These are phyloP conservation scores for Dromaius novaehollandiae DNA, from an alignment of 2,113 vertebrate genomes.

Conservation along the genomic window DNA sequence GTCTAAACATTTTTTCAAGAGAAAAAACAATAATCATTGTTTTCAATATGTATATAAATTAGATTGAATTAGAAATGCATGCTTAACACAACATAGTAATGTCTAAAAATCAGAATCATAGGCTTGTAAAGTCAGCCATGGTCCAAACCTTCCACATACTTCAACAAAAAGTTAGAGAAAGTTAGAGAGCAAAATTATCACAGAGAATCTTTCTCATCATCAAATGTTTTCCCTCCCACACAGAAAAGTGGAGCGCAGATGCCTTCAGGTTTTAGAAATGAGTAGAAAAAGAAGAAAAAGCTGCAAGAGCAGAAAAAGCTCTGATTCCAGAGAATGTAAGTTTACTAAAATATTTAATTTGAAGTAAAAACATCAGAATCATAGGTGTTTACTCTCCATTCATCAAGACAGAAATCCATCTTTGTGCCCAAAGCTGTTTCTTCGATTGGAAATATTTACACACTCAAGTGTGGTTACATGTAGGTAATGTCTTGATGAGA, in stretches of 20 bases:
- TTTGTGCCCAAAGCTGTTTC: neutral
- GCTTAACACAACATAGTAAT: neutral
- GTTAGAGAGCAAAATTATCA: neutral
- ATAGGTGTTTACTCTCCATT: neutral
- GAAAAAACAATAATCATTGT: neutral
- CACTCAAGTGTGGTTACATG: neutral
- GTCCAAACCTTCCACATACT: neutral
- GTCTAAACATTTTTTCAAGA: neutral
- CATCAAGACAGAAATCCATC: neutral
- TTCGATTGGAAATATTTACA: neutral
- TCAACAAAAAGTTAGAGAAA: neutral
- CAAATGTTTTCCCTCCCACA: constrained; percentile 33
- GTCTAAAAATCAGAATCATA: neutral
- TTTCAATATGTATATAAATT: neutral
- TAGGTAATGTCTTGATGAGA: neutral
- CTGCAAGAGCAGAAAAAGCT: constrained; percentile 82
- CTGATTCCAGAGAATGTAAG: constrained; percentile 85
- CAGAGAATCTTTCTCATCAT: neutral
- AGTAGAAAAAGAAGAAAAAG: constrained; percentile 85
- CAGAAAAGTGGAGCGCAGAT: constrained; percentile 53
- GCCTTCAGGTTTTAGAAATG: constrained; percentile 70
- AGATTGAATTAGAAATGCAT: neutral
- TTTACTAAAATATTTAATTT: constrained; percentile 20
- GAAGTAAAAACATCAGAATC: neutral
- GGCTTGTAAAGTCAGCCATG: neutral